Conservation (phyloP, 1,140 invertebrate genomes). For the Drosophila tsacasi region DNA sequence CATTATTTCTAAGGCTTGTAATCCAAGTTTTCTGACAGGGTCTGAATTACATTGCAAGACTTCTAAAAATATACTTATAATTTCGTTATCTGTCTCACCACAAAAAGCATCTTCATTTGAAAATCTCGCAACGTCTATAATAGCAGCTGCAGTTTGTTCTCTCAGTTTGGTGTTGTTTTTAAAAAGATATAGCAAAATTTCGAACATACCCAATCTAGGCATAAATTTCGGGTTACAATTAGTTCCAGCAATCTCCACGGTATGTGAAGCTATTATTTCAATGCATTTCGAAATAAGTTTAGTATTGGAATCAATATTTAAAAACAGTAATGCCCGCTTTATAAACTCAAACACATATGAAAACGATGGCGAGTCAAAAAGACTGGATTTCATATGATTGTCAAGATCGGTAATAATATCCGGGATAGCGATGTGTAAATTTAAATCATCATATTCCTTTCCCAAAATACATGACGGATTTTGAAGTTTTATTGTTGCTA, state of each 20-base stretch:
- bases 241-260: slow-evolving; percentile 85
- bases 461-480: slow-evolving; percentile 93
- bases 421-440: slow-evolving; percentile 61
- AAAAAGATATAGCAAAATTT: slow-evolving; percentile 92
- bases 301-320: slow-evolving; percentile 86
- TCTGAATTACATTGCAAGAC: slow-evolving; percentile 89
- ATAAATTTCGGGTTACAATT: slow-evolving; percentile 89
- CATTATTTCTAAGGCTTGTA: slow-evolving; percentile 90
- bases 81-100: slow-evolving; percentile 88
- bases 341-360: slow-evolving; percentile 94
- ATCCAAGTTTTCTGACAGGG: slow-evolving; percentile 92
- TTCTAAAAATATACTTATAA: slow-evolving; percentile 91
- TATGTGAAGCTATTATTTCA: slow-evolving; percentile 89
- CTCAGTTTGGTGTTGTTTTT: slow-evolving; percentile 90
- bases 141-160: slow-evolving; percentile 90
- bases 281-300: slow-evolving; percentile 88
- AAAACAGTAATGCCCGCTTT: slow-evolving; percentile 87
- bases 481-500: slow-evolving; percentile 89
- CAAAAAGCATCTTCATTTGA: slow-evolving; percentile 88
- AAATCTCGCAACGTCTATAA: slow-evolving; percentile 91
- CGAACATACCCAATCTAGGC: slow-evolving; percentile 92
- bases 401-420: slow-evolving; percentile 30
- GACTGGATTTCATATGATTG: slow-evolving; percentile 34
- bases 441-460: slow-evolving; percentile 91
- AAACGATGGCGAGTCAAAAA: slow-evolving; percentile 88